A percentile compares a stretch with the other conserved stretches of the same genome.
phyloP scores from a whole-genome alignment of 2,888 invertebrate species.

The Embidobia sp. region DNA sequence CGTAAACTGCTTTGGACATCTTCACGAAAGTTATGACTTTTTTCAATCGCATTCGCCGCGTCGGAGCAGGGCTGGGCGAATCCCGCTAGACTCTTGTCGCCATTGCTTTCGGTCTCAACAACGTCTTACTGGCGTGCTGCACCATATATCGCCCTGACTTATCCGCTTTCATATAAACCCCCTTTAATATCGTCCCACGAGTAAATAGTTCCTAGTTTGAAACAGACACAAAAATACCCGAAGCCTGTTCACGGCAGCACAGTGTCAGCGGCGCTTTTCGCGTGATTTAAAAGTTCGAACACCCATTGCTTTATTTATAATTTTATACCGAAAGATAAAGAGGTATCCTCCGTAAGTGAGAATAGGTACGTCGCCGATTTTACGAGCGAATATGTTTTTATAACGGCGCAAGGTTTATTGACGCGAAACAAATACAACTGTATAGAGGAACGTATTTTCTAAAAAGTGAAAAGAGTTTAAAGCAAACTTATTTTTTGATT shows the following conservation, averaged over 20 bases:
- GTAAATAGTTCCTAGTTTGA: constrained; percentile 76
- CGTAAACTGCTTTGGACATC: too few species aligned
- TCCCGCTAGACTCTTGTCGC: too few species aligned
- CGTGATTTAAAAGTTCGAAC: constrained; percentile 46
- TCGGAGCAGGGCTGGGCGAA: too few species aligned
- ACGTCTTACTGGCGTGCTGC: constrained; percentile 62
- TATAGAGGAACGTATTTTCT: too few species aligned
- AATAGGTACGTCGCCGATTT: constrained; percentile 7
- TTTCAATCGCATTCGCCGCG: too few species aligned
- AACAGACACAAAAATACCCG: constrained; percentile 65
- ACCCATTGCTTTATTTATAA: constrained; percentile 41
- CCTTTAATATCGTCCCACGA: constrained; percentile 75
- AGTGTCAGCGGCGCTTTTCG: constrained; percentile 44
- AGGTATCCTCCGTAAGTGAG: constrained; percentile 7
- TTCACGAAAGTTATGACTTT: too few species aligned
- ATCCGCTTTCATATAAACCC: constrained; percentile 73
- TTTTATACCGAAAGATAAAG: constrained; percentile 4
- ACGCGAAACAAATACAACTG: too few species aligned
- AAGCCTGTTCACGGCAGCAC: constrained; percentile 49
- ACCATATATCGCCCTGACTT: constrained; percentile 72
- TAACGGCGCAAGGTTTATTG: too few species aligned
- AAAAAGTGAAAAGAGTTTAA: too few species aligned
- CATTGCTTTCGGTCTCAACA: too few species aligned
- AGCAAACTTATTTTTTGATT: too few species aligned
- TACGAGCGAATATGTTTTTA: too few species aligned